phyloP scores from a whole-genome alignment of 2,888 invertebrate genomes.

The Caenorhabditis macrosperma region DNA sequence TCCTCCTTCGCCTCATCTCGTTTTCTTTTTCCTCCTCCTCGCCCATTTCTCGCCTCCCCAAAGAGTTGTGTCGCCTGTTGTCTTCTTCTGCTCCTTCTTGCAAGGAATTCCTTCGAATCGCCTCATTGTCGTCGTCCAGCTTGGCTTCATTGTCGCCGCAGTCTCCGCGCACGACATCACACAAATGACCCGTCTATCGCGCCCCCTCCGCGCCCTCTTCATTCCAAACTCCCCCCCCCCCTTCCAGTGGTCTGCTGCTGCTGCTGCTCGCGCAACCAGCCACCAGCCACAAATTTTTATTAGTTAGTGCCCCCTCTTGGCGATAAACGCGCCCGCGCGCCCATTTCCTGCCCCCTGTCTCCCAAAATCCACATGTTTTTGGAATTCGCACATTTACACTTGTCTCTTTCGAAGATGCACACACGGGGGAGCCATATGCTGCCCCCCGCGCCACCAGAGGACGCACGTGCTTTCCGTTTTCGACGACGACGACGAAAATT shows the following conservation, averaged over 20 bases:
- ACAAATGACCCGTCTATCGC: slow-evolving; percentile 40
- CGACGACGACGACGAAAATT: slow-evolving; percentile 8
- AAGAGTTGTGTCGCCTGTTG: slow-evolving; percentile 15
- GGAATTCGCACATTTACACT: slow-evolving; percentile 25
- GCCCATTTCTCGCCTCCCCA: slow-evolving; percentile 4
- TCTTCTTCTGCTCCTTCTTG: slow-evolving; percentile 15
- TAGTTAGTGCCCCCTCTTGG: slow-evolving; percentile 15
- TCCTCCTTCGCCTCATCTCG: neutral
- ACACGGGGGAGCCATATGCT: neutral
- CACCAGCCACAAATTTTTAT: slow-evolving; percentile 33
- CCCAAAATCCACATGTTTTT: slow-evolving; percentile 11
- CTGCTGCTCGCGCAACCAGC: no score
- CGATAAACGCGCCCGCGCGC: slow-evolving; percentile 28
- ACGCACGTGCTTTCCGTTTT: slow-evolving; percentile 14
- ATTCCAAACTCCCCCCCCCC: slow-evolving; percentile 15
- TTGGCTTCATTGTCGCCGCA: slow-evolving; percentile 1
- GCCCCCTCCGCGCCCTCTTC: neutral
- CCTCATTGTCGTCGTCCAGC: slow-evolving; percentile 30
- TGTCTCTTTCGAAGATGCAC: no score
- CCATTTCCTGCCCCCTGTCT: slow-evolving; percentile 23
- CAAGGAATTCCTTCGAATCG: neutral
- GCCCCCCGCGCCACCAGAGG: neutral
- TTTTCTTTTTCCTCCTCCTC: slow-evolving; percentile 18
- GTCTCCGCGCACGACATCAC: slow-evolving; percentile 32
- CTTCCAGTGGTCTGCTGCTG: no score